Evolutionary conservation across 2,888 invertebrate genomes (phyloP).

Genomic region (Strigamia crassipes): DNA sequence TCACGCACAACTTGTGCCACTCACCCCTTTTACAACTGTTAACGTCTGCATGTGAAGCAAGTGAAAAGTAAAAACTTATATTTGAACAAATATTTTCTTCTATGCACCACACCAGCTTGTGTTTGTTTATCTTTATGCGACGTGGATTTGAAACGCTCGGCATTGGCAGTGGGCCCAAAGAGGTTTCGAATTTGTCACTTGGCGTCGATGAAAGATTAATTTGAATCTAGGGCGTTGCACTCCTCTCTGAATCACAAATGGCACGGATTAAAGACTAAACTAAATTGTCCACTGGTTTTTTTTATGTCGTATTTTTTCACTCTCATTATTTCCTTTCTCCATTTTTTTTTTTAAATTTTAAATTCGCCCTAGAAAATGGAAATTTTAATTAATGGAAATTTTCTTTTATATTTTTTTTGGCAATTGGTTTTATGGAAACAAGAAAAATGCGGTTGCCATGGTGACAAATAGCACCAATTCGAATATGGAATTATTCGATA

Average conservation of each 20-base stretch:
- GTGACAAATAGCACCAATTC: no score
- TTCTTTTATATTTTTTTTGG: no score
- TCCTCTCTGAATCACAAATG: not conserved
- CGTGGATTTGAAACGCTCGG: not conserved
- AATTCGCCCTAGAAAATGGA: no score
- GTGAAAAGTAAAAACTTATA: constrained; percentile 4
- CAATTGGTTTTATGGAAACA: no score
- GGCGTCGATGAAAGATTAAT: constrained; percentile 24
- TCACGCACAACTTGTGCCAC: constrained; percentile 32
- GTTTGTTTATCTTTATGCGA: not conserved
- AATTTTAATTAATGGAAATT: no score
- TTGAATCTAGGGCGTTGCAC: constrained; percentile 22
- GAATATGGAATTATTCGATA: not conserved
- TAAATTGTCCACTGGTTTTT: not conserved
- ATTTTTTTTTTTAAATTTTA: not conserved
- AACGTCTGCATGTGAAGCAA: constrained; percentile 34
- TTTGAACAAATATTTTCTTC: constrained; percentile 19
- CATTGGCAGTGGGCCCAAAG: not conserved
- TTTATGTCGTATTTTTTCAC: not conserved
- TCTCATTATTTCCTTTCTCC: not conserved
- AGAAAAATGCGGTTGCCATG: no score
- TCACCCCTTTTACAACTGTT: constrained; percentile 42
- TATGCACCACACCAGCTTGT: not conserved
- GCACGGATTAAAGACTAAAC: constrained; percentile 2
- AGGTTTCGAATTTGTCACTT: not conserved